phyloP scores from a whole-genome alignment of 2,113 vertebrate species.

The Ariopsis seemanni region DNA sequence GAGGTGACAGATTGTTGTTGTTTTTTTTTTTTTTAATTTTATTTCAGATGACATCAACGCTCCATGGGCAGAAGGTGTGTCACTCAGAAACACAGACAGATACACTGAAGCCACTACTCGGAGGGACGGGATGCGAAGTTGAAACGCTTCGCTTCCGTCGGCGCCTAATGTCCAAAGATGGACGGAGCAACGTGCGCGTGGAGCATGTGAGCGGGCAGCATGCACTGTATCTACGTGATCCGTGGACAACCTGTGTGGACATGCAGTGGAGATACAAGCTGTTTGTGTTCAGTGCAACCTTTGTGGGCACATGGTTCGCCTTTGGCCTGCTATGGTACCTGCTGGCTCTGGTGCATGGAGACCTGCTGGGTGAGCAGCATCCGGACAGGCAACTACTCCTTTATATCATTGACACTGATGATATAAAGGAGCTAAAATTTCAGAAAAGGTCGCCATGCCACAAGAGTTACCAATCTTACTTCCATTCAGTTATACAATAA shows the following conservation, averaged over 20 bases:
- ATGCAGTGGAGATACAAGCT: slow-evolving; percentile 98
- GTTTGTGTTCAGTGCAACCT: slow-evolving; percentile 89
- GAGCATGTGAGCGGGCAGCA: slow-evolving; percentile 85
- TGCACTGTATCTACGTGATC: slow-evolving; percentile 93
- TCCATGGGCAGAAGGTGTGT: slow-evolving; percentile 83
- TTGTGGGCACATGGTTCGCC: slow-evolving; percentile 94
- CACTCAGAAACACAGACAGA: slow-evolving; percentile 96
- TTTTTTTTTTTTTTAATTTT: background rate
- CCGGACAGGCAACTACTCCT: background rate
- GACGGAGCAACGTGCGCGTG: slow-evolving; percentile 90
- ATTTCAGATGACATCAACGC: slow-evolving; percentile 72
- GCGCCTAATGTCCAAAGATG: slow-evolving; percentile 91
- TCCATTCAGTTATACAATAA: background rate
- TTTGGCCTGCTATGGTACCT: slow-evolving; percentile 94
- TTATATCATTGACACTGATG: background rate
- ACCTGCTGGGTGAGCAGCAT: slow-evolving; percentile 79
- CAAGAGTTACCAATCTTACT: background rate
- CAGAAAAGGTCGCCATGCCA: background rate
- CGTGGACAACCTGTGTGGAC: slow-evolving; percentile 98
- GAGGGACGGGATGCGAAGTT: slow-evolving; percentile 48
- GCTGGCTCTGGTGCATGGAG: slow-evolving; percentile 87
- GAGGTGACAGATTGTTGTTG: background rate
- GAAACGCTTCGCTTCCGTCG: slow-evolving; percentile 72
- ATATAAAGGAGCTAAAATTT: background rate
- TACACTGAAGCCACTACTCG: slow-evolving; percentile 81